phyloP scores from a whole-genome alignment of 1,140 invertebrate species.

The Liolophura sinensis region DNA sequence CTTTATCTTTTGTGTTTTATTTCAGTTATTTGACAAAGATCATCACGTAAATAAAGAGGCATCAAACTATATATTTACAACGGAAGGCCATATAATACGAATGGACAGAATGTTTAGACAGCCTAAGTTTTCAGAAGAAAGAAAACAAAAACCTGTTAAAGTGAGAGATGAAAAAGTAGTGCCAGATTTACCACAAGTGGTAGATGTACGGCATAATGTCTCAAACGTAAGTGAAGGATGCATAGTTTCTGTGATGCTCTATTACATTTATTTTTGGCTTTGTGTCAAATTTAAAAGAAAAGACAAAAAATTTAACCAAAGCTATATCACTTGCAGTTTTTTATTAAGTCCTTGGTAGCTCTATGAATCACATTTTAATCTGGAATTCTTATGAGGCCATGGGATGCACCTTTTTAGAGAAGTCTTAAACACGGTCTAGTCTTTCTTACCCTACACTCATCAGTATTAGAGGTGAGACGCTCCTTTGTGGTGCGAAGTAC shows the following conservation, averaged over 20 bases:
- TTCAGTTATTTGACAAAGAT: slow-evolving; percentile 71
- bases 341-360: too few relatives aligned
- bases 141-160: slow-evolving; percentile 30
- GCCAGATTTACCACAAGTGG: background rate
- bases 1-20: slow-evolving; percentile 23
- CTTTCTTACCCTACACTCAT: too few relatives aligned
- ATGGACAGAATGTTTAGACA: slow-evolving; percentile 59
- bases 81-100: slow-evolving; percentile 73
- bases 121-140: too few relatives aligned
- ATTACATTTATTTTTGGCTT: slow-evolving; percentile 33
- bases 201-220: background rate
- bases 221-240: slow-evolving; percentile 5
- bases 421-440: too few relatives aligned
- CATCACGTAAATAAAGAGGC: slow-evolving; percentile 68
- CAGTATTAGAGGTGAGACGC: too few relatives aligned
- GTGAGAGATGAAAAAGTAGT: slow-evolving; percentile 4
- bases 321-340: too few relatives aligned
- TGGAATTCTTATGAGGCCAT: too few relatives aligned
- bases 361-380: too few relatives aligned
- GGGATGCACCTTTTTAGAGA: too few relatives aligned
- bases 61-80: slow-evolving; percentile 68
- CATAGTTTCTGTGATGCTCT: slow-evolving; percentile 30
- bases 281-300: background rate
- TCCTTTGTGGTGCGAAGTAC: too few relatives aligned
- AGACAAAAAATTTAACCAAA: too few relatives aligned